phyloP scores from a whole-genome alignment of 2,113 vertebrate species.

The Cavia porcellus region DNA sequence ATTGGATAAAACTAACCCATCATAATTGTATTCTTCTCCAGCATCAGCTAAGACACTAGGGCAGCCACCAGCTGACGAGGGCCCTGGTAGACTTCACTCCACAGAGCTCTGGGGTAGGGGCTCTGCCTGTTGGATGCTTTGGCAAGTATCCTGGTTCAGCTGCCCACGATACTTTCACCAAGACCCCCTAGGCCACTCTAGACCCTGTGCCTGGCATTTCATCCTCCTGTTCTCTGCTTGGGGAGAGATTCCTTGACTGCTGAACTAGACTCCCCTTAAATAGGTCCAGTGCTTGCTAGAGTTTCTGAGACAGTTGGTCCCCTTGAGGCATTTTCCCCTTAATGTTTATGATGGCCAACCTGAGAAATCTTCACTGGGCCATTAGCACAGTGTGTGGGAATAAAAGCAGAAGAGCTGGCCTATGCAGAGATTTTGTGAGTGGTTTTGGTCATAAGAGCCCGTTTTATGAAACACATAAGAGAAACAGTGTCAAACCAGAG shows the following conservation, averaged over 20 bases:
- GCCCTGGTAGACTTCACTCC: neutral
- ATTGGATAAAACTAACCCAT: neutral
- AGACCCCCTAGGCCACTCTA: neutral
- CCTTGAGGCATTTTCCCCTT: neutral
- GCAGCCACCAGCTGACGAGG: neutral
- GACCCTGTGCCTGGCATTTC: neutral
- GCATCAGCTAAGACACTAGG: neutral
- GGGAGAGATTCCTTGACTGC: neutral
- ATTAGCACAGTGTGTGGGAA: neutral
- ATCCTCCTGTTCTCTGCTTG: neutral
- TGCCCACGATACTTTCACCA: neutral
- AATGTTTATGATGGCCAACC: neutral
- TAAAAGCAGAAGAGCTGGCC: neutral
- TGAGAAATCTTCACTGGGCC: neutral
- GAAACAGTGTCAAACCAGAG: neutral
- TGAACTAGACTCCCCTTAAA: neutral
- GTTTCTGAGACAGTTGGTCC: neutral
- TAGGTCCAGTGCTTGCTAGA: neutral
- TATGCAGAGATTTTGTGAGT: neutral
- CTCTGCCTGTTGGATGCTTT: neutral
- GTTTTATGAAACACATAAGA: constrained; percentile 35
- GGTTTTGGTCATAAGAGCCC: neutral
- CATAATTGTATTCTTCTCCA: neutral
- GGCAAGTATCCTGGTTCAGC: neutral
- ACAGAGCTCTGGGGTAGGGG: neutral